These are phyloP conservation scores for Rhadinocentrus ornatus DNA, from an alignment of 2,797 vertebrate genomes.

Conservation along the genomic window DNA sequence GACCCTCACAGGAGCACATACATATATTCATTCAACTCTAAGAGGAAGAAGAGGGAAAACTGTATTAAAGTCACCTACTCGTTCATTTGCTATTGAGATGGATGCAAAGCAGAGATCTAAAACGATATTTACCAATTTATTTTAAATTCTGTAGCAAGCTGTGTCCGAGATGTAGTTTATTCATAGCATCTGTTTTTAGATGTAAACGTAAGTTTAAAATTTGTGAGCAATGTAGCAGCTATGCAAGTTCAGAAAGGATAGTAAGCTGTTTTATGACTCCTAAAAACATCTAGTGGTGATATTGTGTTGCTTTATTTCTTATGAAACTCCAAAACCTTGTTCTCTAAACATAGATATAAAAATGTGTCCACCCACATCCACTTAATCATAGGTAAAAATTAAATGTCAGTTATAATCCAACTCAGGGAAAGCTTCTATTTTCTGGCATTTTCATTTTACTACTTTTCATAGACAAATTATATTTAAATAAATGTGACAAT, in stretches of 20 bases:
- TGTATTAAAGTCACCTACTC: not conserved
- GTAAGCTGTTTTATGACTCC: not conserved
- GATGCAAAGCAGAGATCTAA: slow-evolving; percentile 18
- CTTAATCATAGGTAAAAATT: not conserved
- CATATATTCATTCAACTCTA: not conserved
- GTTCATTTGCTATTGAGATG: slow-evolving; percentile 25
- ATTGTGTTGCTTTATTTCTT: not conserved
- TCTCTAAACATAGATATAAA: not conserved
- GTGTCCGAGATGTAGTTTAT: no score
- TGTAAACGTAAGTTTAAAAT: not conserved
- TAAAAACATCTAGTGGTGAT: not conserved
- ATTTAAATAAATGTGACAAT: not conserved
- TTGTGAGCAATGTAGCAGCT: no score
- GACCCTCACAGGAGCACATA: not conserved
- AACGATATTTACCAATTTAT: not conserved
- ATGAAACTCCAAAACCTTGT: no score
- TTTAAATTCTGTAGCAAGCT: no score
- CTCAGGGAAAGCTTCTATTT: not conserved
- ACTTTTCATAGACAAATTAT: not conserved
- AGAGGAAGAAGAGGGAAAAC: not conserved
- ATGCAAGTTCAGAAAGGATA: not conserved
- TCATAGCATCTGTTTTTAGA: not conserved
- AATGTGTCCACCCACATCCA: not conserved
- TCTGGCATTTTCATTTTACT: not conserved
- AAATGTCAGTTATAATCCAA: not conserved